phyloP scores from a whole-genome alignment of 2,797 vertebrate species.

The Micromesistius poutassou region DNA sequence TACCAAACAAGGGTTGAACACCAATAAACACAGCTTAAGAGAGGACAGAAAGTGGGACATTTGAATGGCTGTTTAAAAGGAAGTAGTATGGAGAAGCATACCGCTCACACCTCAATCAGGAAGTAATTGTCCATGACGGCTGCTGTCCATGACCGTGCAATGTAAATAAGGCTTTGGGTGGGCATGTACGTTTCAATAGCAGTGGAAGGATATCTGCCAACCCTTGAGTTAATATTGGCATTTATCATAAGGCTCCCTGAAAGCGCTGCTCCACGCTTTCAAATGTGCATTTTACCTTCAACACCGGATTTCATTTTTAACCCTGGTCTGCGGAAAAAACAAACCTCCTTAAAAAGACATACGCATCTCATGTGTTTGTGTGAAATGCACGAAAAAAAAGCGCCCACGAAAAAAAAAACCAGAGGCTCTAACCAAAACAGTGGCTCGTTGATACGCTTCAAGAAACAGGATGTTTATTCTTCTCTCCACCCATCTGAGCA shows the following conservation, averaged over 20 bases:
- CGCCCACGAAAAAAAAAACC: slow-evolving; percentile 27
- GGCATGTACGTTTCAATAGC: neutral
- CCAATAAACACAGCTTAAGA: neutral
- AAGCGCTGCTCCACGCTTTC: neutral
- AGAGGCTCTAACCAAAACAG: slow-evolving; percentile 30
- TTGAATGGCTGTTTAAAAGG: neutral
- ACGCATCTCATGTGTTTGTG: neutral
- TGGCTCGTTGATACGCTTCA: slow-evolving; percentile 32
- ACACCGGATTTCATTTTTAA: neutral
- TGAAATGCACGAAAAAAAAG: slow-evolving; percentile 25
- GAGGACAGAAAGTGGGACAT: neutral
- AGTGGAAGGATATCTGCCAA: neutral
- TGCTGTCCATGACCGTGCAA: neutral
- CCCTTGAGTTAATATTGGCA: neutral
- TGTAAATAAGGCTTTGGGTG: neutral
- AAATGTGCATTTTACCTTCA: neutral
- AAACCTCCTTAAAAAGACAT: neutral
- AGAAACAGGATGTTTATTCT: slow-evolving; percentile 35
- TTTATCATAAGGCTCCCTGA: neutral
- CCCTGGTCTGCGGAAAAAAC: neutral
- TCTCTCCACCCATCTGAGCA: slow-evolving; percentile 47
- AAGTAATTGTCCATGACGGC: neutral
- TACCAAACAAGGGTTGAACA: neutral
- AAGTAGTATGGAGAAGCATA: neutral
- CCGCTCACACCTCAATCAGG: neutral